phyloP scores from a whole-genome alignment of 2,113 vertebrate genomes.

The Myotis brandtii region DNA sequence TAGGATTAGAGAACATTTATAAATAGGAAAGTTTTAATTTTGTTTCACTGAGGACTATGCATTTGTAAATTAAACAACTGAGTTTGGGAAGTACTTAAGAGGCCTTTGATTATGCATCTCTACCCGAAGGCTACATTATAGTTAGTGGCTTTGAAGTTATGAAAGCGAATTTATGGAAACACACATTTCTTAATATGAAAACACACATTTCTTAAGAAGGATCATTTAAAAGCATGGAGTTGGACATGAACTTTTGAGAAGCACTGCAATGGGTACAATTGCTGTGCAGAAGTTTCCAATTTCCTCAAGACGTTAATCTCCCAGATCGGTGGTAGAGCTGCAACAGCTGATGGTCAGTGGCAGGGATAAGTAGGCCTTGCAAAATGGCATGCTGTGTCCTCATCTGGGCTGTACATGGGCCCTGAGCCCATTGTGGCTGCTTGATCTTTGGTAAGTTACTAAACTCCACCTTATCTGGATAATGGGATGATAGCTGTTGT shows the following conservation, averaged over 20 bases:
- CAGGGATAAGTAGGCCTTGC: neutral
- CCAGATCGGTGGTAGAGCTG: neutral
- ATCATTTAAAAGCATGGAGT: neutral
- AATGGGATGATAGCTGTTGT: neutral
- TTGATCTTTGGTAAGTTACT: neutral
- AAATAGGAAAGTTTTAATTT: neutral
- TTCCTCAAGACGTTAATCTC: neutral
- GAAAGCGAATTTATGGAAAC: neutral
- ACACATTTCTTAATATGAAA: neutral
- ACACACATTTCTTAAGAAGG: neutral
- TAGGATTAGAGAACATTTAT: neutral
- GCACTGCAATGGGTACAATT: rapidly evolving
- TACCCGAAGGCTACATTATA: neutral
- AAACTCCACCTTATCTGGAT: neutral
- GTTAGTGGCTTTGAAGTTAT: neutral
- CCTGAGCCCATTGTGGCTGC: neutral
- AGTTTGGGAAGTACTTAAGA: neutral
- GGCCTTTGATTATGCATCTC: neutral
- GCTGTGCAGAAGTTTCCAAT: neutral
- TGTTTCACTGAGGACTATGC: neutral
- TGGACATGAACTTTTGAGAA: neutral
- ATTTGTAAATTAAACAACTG: neutral
- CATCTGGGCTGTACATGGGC: neutral
- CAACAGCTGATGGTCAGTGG: neutral
- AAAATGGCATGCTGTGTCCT: too few relatives aligned